phyloP scores from a whole-genome alignment of 2,888 invertebrate genomes.

The Meloe dianella region DNA sequence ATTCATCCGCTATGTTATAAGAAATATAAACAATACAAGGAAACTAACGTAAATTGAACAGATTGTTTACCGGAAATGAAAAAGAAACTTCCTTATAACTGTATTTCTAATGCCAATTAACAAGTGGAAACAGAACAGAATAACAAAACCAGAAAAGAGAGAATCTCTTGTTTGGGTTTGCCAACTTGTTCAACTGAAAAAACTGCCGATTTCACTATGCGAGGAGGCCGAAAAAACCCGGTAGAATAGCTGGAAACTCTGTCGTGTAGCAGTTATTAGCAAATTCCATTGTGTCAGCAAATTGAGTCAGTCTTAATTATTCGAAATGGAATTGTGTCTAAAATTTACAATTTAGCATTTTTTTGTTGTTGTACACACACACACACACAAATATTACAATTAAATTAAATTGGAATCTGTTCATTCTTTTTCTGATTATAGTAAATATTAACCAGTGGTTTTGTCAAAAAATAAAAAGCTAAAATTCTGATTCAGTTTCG shows the following conservation, averaged over 20 bases:
- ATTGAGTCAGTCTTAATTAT: constrained; percentile 2
- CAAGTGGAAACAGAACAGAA: constrained; percentile 7
- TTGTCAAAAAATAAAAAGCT: background rate
- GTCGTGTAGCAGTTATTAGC: constrained; percentile 3
- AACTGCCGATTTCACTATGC: background rate
- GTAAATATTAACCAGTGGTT: background rate
- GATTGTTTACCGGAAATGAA: background rate
- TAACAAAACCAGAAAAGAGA: background rate
- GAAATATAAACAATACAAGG: background rate
- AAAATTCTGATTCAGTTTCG: background rate
- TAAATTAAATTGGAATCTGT: background rate
- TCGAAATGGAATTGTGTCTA: background rate
- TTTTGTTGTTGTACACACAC: background rate
- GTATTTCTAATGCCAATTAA: constrained; percentile 1
- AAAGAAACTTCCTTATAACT: background rate
- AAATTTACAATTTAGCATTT: background rate
- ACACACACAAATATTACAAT: background rate
- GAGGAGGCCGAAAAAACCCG: background rate
- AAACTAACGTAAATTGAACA: background rate
- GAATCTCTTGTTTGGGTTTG: background rate
- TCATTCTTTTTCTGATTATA: background rate
- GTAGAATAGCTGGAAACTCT: background rate
- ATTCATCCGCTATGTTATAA: background rate
- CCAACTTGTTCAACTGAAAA: constrained; percentile 3
- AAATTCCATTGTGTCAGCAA: constrained; percentile 3